A percentile compares a stretch with the other conserved stretches of the same genome.
Conservation (phyloP, 35 echinoderm and acorn worm species). For the Chiridota heheva region DNA sequence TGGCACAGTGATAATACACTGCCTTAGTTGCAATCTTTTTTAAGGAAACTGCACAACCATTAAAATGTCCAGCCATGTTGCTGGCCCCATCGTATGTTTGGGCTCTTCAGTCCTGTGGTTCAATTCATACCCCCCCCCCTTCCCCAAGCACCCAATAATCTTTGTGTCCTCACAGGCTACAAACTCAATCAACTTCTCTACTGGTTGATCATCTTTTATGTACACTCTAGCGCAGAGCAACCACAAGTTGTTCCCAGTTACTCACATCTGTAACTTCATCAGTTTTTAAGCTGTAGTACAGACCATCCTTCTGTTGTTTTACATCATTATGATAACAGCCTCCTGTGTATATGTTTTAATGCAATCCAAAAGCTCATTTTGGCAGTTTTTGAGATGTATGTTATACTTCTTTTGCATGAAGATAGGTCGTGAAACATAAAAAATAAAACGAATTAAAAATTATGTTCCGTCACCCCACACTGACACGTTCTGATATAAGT, state of each 20-base stretch:
- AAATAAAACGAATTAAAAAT: too few species aligned
- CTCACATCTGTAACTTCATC: constrained; percentile 68
- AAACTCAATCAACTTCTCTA: constrained; percentile 54
- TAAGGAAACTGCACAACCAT: constrained; percentile 41
- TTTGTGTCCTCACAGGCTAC: constrained; percentile 34
- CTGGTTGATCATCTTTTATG: constrained; percentile 49
- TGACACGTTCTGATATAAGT: too few species aligned
- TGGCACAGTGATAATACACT: constrained; percentile 61
- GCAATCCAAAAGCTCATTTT: constrained; percentile 67
- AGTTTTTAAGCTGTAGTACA: constrained; percentile 38
- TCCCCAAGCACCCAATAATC: background rate
- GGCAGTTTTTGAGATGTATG: background rate
- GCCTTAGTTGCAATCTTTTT: constrained; percentile 21
- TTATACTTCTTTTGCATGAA: constrained; percentile 14
- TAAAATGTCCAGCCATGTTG: constrained; percentile 55
- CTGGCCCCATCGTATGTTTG: constrained; percentile 60
- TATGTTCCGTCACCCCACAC: too few species aligned
- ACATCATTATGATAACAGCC: constrained; percentile 32
- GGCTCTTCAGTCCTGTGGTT: constrained; percentile 28
- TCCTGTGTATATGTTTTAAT: constrained; percentile 54
- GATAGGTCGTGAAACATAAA: constrained; percentile 24
- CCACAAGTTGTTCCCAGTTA: constrained; percentile 80
- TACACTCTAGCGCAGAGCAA: too few species aligned
- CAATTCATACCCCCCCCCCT: background rate
- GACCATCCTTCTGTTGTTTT: constrained; percentile 20